A percentile compares a stretch with the other conserved stretches of the same genome.
Evolutionary conservation across 1,140 invertebrate species (phyloP).

Genomic region (Myzus persicae): DNA sequence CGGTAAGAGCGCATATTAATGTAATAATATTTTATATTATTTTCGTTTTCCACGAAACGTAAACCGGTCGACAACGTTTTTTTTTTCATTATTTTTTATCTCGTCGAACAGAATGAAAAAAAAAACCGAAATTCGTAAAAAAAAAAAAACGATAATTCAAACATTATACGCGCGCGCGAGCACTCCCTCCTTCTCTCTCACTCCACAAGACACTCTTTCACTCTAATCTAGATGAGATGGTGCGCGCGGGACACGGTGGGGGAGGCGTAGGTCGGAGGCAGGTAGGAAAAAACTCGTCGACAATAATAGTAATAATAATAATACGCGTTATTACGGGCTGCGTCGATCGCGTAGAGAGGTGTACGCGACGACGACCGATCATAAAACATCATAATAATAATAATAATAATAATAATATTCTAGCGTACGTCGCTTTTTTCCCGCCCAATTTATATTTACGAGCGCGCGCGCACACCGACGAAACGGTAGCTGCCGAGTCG

Average conservation of each 20-base stretch:
- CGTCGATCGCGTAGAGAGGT: not conserved
- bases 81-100: not conserved
- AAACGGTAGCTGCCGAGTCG: constrained; percentile 17
- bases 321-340: not conserved
- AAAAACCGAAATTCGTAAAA: constrained; percentile 5
- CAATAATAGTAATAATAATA: not conserved
- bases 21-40: not conserved
- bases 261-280: not conserved
- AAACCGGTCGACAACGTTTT: not conserved
- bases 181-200: no score
- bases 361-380: not conserved
- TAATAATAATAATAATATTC: not conserved
- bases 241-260: not conserved
- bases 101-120: not conserved
- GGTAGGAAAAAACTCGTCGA: constrained; percentile 19
- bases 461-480: not conserved
- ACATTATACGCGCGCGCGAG: not conserved
- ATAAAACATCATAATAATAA: not conserved
- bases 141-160: constrained; percentile 14
- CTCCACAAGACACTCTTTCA: no score
- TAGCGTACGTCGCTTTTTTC: constrained; percentile 9
- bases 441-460: constrained; percentile 40
- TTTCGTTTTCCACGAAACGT: constrained; percentile 5
- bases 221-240: not conserved
- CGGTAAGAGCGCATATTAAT: not conserved